Evolutionary conservation across 2,113 vertebrate species (phyloP), one percentile per base, ranked within the genome.

Genomic region (Psilopogon haemacephalus): DNA sequence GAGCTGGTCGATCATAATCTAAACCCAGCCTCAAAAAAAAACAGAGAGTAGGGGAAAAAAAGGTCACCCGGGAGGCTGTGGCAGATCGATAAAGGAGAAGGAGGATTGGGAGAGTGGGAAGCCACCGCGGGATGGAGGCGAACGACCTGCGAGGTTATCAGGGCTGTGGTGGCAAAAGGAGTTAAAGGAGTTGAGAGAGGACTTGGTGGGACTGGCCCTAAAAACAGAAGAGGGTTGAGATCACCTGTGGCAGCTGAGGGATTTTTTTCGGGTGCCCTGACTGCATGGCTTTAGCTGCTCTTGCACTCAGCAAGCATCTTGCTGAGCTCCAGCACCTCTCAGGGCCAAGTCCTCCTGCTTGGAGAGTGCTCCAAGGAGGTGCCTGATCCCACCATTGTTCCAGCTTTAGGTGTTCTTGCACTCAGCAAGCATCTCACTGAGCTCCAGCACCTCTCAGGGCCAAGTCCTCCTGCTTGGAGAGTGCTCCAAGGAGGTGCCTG

Each of bases 381-480:
- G 40, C 19, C 88, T 1, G 2, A 37, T 37, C 50, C 65, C 0
- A 0, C 15, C 0, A 0, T 5, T 32, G 28, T 30, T 65, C 55
- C 86, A 65, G 86, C n/a, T n/a, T n/a, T n/a, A n/a, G n/a, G n/a
- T n/a, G n/a, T n/a, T n/a, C n/a, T n/a, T n/a, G n/a, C n/a, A n/a
- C n/a, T n/a, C n/a, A n/a, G n/a, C n/a, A n/a, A n/a, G n/a, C n/a
- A n/a, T n/a, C n/a, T n/a, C n/a, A n/a, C 52, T 52, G 69, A 67
- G 32, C 33, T 67, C 58, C 2, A 0, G 33, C 5, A 9, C 12
- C 65, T 52, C 52, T 37, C 50, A 19, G 35, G 38, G 26, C 55
- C 26, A 8, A 71, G 27, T 12, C 35, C 2, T 12, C 0, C 1
- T 32, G 50, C 78, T 32, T 28, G 73, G 18, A 59, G 44, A 70